Percentiles rank a stretch among this genome's conserved stretches.
phyloP scores from a whole-genome alignment of 2,797 vertebrate species.

The Distichodus sexfasciatus region DNA sequence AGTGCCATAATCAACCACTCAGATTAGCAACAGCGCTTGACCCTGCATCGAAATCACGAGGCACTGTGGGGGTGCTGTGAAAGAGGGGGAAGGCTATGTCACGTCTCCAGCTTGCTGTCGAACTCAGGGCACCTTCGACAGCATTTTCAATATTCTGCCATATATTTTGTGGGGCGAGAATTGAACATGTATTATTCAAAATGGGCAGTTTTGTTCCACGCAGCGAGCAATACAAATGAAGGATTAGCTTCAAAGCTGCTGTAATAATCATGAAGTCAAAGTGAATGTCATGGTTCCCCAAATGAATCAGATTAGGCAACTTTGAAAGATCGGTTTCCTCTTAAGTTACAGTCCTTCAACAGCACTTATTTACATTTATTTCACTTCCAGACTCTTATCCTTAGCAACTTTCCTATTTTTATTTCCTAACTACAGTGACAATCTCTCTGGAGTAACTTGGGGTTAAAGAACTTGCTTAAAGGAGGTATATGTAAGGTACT shows the following conservation, averaged over 20 bases:
- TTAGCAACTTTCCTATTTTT: too few relatives aligned
- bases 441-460: too few relatives aligned
- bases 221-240: conserved; percentile 47
- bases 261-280: conserved; percentile 37
- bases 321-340: conserved; percentile 9
- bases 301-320: conserved; percentile 30
- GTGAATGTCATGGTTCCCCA: conserved; percentile 23
- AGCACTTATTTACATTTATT: neutral
- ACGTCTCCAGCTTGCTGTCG: too few relatives aligned
- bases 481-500: too few relatives aligned
- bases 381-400: too few relatives aligned
- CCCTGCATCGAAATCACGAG: conserved; percentile 21
- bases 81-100: neutral
- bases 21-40: conserved; percentile 37
- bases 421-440: too few relatives aligned
- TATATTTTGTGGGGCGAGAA: conserved; percentile 35
- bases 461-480: too few relatives aligned
- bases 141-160: conserved; percentile 42
- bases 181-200: conserved; percentile 52
- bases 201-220: conserved; percentile 28
- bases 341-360: conserved; percentile 2
- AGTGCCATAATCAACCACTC: conserved; percentile 43
- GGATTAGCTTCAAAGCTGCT: conserved; percentile 39
- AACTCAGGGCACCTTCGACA: too few relatives aligned
- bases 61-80: conserved; percentile 1